A percentile compares a stretch with the other conserved stretches of the same genome.
These are phyloP conservation scores for Mythimna pallens DNA, from an alignment of 2,888 invertebrate genomes.

Conservation along the genomic window DNA sequence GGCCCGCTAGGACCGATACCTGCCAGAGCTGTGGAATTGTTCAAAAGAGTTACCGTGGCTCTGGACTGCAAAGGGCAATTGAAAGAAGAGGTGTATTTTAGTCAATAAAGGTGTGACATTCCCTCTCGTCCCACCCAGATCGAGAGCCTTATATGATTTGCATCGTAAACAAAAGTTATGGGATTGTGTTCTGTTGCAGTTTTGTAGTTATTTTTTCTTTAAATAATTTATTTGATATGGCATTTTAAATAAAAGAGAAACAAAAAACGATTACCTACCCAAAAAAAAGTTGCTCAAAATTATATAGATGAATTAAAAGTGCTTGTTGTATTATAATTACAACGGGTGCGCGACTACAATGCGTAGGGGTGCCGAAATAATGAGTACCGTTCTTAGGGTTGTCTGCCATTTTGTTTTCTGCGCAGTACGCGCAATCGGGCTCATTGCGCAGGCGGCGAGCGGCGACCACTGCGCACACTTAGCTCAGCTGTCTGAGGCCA, in stretches of 20 bases:
- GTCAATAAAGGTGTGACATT: no score
- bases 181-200: no score
- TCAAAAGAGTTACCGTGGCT: no score
- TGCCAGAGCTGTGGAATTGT: no score
- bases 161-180: no score
- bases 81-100: no score
- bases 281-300: conserved; percentile 25
- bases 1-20: no score
- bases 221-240: no score
- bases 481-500: conserved; percentile 68
- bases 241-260: not conserved
- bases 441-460: conserved; percentile 80
- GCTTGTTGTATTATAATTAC: conserved; percentile 69
- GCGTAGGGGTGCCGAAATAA: conserved; percentile 77
- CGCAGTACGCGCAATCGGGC: conserved; percentile 72
- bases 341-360: conserved; percentile 79
- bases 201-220: no score
- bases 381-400: conserved; percentile 75
- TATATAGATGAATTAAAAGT: conserved; percentile 49
- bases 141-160: no score
- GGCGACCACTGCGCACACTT: conserved; percentile 64
- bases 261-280: not conserved
- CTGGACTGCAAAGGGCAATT: no score
- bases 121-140: no score
- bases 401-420: conserved; percentile 70